Evolutionary conservation across 2,888 invertebrate species (phyloP).

Genomic region (Athalia cordata): DNA sequence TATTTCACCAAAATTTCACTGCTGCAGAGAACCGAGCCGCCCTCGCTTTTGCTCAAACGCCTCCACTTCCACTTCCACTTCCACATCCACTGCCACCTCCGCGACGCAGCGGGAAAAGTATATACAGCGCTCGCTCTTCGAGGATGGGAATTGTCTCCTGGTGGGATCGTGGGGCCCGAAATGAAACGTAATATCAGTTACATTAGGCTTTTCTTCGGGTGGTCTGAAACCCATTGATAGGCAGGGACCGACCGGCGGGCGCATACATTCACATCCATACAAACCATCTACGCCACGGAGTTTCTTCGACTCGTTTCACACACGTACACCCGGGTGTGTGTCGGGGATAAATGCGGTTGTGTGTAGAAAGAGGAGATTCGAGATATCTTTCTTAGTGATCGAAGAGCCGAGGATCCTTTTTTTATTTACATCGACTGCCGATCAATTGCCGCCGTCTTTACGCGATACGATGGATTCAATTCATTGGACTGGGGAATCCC

Average conservation of each 20-base stretch:
- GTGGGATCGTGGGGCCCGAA: slow-evolving; percentile 26
- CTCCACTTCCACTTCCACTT: neutral
- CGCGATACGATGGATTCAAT: slow-evolving; percentile 37
- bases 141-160: slow-evolving; percentile 38
- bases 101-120: neutral
- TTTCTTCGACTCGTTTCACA: neutral
- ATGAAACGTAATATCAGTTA: slow-evolving; percentile 45
- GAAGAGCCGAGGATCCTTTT: slow-evolving; percentile 33
- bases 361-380: neutral
- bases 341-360: too few relatives aligned
- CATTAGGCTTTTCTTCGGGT: slow-evolving; percentile 43
- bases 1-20: slow-evolving; percentile 46
- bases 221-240: slow-evolving; percentile 43
- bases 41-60: neutral
- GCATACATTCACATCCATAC: slow-evolving; percentile 10
- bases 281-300: neutral
- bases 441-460: slow-evolving; percentile 35
- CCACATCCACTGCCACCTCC: neutral
- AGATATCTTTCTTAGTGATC: slow-evolving; percentile 33
- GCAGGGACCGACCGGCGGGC: slow-evolving; percentile 5
- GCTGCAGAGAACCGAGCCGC: neutral
- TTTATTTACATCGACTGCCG: slow-evolving; percentile 38
- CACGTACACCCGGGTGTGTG: neutral
- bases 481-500: slow-evolving; percentile 18
- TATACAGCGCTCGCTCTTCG: neutral